Evolutionary conservation across 1,140 invertebrate species (phyloP), one percentile per base, ranked within the genome.

Genomic region (Phymorhynchus buccinoides): DNA sequence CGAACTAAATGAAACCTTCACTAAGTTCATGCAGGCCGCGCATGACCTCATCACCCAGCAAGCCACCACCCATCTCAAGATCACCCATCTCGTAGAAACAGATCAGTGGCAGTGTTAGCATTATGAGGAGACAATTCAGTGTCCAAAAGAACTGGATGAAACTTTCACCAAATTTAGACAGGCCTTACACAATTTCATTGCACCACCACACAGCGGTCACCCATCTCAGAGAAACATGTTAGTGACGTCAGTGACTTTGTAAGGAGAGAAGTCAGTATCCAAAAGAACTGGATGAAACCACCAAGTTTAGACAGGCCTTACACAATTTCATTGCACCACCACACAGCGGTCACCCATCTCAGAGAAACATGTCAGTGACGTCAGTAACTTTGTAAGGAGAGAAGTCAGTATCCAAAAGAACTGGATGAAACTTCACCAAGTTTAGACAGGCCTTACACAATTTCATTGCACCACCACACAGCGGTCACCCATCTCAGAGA

Each of bases 11-110:
- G n/a, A n/a, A n/a, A n/a, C n/a, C n/a, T n/a, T n/a, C n/a, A 89
- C 84, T 85, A 92, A 92, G 86, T 93, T 93, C 86, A 93, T 92
- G 86, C 89, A 92, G 44, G 89, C 91, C 22, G 90, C 92, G 12
- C 89, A 93, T 80, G 92, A 93, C 84, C 89, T 92, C 9, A 93
- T 93, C 84, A 92, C 90, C 85, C 92, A 94, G 88, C 87, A 92
- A 84, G 39, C 86, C 73, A 37, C 92, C 52, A 88, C 89, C 27
- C 87, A 87, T 14, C 85, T n/a, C n/a, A n/a, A n/a, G 88, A 32
- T 88, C 88, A 3, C 71, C 32, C 27, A 87, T 89, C 22, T 88
- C 89, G 22, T 90, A 88, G 78, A 91, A 92, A 88, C 92, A 92
- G 92, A 93, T 90, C 85, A 75, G 84, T 66, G n/a, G n/a, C n/a